A percentile compares a stretch with the other conserved stretches of the same genome.
Evolutionary conservation across 1,140 invertebrate species (phyloP).

Genomic region (Pseudomyrmex gracilis): DNA sequence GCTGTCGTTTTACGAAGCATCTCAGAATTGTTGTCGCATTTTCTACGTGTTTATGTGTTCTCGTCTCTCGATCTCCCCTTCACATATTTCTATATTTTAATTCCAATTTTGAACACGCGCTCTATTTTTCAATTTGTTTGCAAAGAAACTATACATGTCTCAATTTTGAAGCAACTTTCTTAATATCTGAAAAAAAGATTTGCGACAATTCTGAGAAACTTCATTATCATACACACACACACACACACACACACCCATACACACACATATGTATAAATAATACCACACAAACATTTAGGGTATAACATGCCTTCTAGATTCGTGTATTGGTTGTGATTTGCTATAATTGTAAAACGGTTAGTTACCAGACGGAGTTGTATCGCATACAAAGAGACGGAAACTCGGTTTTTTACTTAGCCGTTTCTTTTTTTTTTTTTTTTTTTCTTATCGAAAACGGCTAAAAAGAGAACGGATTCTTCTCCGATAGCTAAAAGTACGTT

Average conservation of each 20-base stretch:
- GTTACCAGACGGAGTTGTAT: constrained; percentile 69
- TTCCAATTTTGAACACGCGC: neutral
- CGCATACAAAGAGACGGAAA: constrained; percentile 43
- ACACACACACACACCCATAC: constrained; percentile 33
- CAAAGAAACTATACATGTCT: neutral
- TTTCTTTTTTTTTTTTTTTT: neutral
- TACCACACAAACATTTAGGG: constrained; percentile 58
- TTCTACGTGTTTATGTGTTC: neutral
- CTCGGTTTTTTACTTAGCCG: constrained; percentile 30
- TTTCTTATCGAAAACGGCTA: neutral
- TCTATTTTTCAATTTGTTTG: neutral
- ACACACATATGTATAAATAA: constrained; percentile 66
- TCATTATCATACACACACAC: constrained; percentile 27
- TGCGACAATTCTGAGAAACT: constrained; percentile 38
- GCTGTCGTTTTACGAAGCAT: constrained; percentile 31
- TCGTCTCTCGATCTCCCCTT: neutral
- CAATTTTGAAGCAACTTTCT: neutral
- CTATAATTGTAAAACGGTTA: constrained; percentile 67
- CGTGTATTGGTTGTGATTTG: constrained; percentile 72
- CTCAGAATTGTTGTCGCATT: constrained; percentile 15
- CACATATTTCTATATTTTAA: neutral
- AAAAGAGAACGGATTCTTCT: constrained; percentile 31
- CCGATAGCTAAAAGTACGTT: constrained; percentile 1
- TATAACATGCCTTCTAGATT: constrained; percentile 70
- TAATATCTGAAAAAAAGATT: neutral